A percentile compares a stretch with the other conserved stretches of the same genome.
Evolutionary conservation across 2,113 vertebrate genomes (phyloP).

Genomic region (Maylandia zebra): DNA sequence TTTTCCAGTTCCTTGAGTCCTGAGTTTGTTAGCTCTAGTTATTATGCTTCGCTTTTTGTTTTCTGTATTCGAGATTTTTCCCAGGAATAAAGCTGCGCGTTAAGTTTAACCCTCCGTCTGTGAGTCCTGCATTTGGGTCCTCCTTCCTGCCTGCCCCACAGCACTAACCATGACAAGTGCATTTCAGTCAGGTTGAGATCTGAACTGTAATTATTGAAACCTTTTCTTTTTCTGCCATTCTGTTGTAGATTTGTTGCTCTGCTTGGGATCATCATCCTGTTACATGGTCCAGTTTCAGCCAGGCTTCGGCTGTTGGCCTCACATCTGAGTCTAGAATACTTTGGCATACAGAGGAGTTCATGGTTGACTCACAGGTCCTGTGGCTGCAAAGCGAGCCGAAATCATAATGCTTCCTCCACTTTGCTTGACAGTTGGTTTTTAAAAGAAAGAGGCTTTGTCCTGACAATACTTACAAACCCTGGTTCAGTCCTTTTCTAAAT

Average conservation of each 20-base stretch:
- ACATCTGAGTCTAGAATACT: background rate
- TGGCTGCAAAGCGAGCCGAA: fast-evolving
- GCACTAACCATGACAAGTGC: background rate
- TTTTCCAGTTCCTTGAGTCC: background rate
- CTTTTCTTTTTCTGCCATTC: background rate
- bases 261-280: background rate
- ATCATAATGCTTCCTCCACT: background rate
- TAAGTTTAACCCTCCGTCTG: background rate
- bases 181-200: background rate
- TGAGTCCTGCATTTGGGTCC: background rate
- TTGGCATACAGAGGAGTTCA: background rate
- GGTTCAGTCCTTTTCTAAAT: background rate
- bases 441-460: background rate
- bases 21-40: background rate
- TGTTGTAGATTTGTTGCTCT: background rate
- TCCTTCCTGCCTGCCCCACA: background rate
- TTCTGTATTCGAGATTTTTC: background rate
- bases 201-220: background rate
- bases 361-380: background rate
- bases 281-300: background rate
- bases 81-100: background rate
- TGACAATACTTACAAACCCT: background rate
- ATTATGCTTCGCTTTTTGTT: background rate
- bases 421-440: background rate
- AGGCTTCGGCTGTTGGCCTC: background rate